These are phyloP conservation scores for Spinus olivaceus DNA, from an alignment of 2,797 vertebrate genomes.

Conservation along the genomic window DNA sequence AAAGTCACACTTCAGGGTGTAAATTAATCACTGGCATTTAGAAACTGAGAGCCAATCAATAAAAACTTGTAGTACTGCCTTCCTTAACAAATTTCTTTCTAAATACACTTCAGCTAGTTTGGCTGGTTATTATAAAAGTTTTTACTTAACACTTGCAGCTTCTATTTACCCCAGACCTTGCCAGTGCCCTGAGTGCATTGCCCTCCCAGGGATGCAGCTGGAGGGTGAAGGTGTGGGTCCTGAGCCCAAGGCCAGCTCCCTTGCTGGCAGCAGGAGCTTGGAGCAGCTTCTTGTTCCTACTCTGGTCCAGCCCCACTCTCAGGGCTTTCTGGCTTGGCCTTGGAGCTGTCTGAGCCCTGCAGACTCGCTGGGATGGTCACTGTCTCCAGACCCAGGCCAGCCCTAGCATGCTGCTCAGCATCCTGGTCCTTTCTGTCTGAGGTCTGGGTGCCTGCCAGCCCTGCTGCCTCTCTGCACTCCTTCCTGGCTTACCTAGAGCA, in stretches of 20 bases:
- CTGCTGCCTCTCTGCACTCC: background rate
- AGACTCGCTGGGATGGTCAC: background rate
- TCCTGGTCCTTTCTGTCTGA: fast-evolving
- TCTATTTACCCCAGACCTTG: background rate
- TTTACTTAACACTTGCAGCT: background rate
- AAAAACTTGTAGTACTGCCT: background rate
- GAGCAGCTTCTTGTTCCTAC: background rate
- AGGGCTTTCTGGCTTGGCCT: background rate
- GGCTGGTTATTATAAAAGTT: background rate
- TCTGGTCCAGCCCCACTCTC: background rate
- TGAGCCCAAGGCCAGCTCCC: background rate
- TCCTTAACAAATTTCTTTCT: background rate
- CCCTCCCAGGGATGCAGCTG: background rate
- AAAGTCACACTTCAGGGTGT: background rate
- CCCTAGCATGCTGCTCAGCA: fast-evolving
- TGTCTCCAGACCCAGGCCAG: fast-evolving
- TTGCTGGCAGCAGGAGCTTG: fast-evolving
- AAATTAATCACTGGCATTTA: constrained; percentile 20
- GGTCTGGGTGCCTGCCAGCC: background rate
- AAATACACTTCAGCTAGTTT: background rate
- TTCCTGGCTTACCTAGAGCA: background rate
- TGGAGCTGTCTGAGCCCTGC: background rate
- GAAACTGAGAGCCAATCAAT: background rate
- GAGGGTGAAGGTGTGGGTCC: fast-evolving
- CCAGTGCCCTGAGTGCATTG: background rate